Conservation (phyloP, 2,797 vertebrate genomes). For the Hybognathus amarus region DNA sequence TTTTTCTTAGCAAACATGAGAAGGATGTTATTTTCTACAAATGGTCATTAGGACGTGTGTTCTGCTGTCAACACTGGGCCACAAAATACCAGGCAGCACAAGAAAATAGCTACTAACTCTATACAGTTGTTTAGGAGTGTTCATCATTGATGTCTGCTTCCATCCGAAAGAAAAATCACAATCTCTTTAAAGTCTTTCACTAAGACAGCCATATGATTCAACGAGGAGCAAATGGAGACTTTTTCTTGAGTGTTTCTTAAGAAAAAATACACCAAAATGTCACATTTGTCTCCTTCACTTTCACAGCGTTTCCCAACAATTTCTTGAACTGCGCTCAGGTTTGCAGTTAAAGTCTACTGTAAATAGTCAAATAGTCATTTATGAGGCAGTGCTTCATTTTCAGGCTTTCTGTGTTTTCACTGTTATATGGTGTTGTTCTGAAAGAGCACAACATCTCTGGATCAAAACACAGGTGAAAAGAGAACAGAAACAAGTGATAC, state of each 20-base stretch:
- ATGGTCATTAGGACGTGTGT: constrained; percentile 19
- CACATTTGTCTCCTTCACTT: too few relatives aligned
- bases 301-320: not conserved
- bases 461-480: not conserved
- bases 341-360: not conserved
- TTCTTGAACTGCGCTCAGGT: not conserved
- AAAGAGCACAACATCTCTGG: not conserved
- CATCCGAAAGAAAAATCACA: not conserved
- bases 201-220: not conserved
- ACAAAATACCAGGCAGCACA: not conserved
- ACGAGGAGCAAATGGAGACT: not conserved
- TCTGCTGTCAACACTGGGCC: not conserved
- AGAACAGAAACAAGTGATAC: not conserved
- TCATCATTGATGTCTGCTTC: not conserved
- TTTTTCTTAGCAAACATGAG: constrained; percentile 31
- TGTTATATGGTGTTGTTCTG: not conserved
- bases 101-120: constrained; percentile 23
- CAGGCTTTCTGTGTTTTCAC: not conserved
- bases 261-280: not conserved
- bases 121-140: not conserved
- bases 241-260: not conserved
- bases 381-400: not conserved
- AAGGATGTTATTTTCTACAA: constrained; percentile 37
- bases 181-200: not conserved
- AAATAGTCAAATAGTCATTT: not conserved